Conservation (phyloP, 2,797 vertebrate genomes). For the Pseudochirops corinnae region DNA sequence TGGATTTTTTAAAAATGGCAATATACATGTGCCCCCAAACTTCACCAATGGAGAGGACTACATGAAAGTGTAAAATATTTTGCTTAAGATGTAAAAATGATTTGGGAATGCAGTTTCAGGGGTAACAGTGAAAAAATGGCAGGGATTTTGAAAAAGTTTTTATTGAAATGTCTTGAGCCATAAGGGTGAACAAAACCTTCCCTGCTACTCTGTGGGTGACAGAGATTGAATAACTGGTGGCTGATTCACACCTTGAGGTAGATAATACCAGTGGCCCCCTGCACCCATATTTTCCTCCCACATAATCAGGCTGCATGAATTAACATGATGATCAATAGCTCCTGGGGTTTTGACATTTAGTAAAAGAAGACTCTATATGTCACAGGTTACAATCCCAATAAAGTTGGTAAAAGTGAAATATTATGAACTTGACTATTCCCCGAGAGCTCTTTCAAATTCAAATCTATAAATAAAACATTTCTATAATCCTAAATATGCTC, state of each 20-base stretch:
- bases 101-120: not conserved
- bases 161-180: not conserved
- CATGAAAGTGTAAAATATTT: not conserved
- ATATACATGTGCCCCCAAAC: not conserved
- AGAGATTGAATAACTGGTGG: not conserved
- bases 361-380: not conserved
- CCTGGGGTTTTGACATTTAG: not conserved
- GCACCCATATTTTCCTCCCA: not conserved
- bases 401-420: not conserved
- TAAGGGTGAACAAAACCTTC: not conserved
- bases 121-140: not conserved
- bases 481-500: not conserved
- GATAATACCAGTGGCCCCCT: not conserved
- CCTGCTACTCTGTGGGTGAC: not conserved
- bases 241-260: not conserved
- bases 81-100: not conserved
- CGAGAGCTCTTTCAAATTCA: not conserved
- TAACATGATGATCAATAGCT: not conserved
- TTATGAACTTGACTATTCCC: not conserved
- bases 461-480: not conserved
- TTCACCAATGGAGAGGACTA: not conserved
- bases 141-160: not conserved
- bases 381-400: not conserved
- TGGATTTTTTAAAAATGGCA: not conserved
- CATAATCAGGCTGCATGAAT: not conserved